These are phyloP conservation scores for Thymelicus acteon DNA, from an alignment of 2,888 invertebrate genomes.

Conservation along the genomic window DNA sequence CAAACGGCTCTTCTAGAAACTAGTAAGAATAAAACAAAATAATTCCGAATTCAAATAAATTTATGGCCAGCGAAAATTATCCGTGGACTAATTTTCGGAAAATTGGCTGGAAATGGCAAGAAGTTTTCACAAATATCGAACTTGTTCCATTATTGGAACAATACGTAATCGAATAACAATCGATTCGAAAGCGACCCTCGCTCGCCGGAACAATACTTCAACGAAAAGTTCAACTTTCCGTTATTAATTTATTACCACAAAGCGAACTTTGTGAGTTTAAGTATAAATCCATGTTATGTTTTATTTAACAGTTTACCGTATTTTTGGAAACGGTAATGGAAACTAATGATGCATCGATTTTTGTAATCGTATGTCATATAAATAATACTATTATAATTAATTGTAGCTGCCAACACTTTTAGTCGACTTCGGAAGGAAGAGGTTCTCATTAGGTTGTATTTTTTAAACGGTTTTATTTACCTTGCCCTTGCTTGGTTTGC, in stretches of 20 bases:
- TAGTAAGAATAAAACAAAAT: neutral
- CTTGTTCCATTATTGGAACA: constrained; percentile 30
- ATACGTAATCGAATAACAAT: constrained; percentile 40
- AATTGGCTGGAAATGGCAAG: constrained; percentile 21
- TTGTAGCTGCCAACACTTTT: no score
- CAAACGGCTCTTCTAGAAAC: no score
- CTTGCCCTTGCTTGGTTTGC: no score
- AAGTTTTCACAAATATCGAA: constrained; percentile 38
- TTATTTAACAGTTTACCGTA: neutral
- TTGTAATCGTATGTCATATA: no score
- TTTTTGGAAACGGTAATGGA: neutral
- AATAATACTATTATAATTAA: no score
- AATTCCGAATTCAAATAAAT: constrained; percentile 3
- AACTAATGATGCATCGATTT: neutral
- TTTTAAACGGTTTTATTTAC: no score
- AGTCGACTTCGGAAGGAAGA: no score
- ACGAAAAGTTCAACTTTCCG: constrained; percentile 9
- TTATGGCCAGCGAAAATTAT: neutral
- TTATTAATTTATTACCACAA: constrained; percentile 23
- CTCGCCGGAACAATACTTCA: constrained; percentile 5
- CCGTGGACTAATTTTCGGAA: neutral
- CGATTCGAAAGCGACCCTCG: constrained; percentile 33
- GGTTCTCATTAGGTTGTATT: no score
- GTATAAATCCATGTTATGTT: constrained; percentile 9
- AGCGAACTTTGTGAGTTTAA: constrained; percentile 1